A percentile compares a stretch with the other conserved stretches of the same genome.
These are phyloP conservation scores for Rallus limicola DNA, from an alignment of 2,113 vertebrate species.

Conservation along the genomic window DNA sequence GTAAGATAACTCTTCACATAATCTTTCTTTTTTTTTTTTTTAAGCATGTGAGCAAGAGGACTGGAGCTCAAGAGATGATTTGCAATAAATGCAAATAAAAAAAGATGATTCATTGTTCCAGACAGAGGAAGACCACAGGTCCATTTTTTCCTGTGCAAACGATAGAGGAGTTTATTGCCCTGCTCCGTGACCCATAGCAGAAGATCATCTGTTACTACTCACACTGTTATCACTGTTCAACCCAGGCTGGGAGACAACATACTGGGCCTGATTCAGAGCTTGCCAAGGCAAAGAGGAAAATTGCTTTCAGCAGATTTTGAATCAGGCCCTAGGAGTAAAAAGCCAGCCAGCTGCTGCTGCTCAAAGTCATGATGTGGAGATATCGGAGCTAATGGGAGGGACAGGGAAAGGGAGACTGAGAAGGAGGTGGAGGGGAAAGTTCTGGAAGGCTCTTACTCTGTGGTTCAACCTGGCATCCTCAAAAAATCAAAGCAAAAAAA, in stretches of 20 bases:
- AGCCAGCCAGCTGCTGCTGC: not conserved
- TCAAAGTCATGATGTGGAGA: not conserved
- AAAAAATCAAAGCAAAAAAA: not conserved
- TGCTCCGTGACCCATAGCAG: not conserved
- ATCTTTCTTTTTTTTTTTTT: not conserved
- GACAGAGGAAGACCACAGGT: not conserved
- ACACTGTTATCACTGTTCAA: not conserved
- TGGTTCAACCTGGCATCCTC: not conserved
- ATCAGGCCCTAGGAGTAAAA: not conserved
- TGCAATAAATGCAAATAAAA: not conserved
- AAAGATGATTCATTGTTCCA: not conserved
- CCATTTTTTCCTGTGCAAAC: not conserved
- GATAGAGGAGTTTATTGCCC: not conserved
- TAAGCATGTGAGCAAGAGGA: not conserved
- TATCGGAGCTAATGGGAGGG: not conserved
- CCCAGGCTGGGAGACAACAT: not conserved
- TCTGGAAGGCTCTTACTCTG: not conserved
- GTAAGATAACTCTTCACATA: not conserved
- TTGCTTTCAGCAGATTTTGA: not conserved
- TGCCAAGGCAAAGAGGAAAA: not conserved
- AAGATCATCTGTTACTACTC: not conserved
- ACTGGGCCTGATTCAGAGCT: not conserved
- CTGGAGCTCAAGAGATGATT: not conserved
- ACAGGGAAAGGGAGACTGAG: not conserved
- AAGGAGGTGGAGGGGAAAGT: too few species aligned